Evolutionary conservation across 2,797 vertebrate species (phyloP), one percentile per base, ranked within the genome.

Genomic region (Paedocypris micromegethes): DNA sequence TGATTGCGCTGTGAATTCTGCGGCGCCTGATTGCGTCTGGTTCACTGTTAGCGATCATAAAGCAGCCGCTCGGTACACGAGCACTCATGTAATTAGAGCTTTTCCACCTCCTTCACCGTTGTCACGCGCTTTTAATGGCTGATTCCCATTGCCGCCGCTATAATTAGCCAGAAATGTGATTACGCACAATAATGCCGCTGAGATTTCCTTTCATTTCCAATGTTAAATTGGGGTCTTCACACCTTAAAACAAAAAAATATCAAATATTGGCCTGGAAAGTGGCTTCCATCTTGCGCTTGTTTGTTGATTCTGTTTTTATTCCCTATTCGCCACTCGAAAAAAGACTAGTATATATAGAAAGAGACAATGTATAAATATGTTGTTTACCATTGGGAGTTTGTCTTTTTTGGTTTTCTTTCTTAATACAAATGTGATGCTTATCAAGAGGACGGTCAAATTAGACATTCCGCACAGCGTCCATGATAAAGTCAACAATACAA

Each of bases 121-220:
- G 71, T 68, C 52, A 58, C 40, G 61, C 64, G 57, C 42, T 64
- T 75, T 67, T 44, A 61, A 64, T 50, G 60, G 50, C 67, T 55
- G 60, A 65, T 55, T 81, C 82, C 80, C 74, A 69, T 80, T 58
- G 80, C 83, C 77, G 77, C 78, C 78, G 75, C 83, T 72, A 77
- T 88, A 87, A 90, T 90, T 86, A 87, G 79, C 80, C 78, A 74
- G 76, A 76, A 78, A 83, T 86, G 85, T 89, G 86, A 90, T 90
- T 88, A 89, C 82, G 83, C 65, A 84, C 72, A 68, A 81, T 53
- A 73, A 78, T 72, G 53, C 85, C 82, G 66, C 70, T 55, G 86
- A 86, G 84, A 85, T 80, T 79, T 82, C 77, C 76, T 78, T 81
- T 75, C 77, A 82, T 86, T 85, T 87, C 79, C 77, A 3, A 75